These are phyloP conservation scores for Thinocorus orbignyianus DNA, from an alignment of 2,113 vertebrate genomes.

Conservation along the genomic window DNA sequence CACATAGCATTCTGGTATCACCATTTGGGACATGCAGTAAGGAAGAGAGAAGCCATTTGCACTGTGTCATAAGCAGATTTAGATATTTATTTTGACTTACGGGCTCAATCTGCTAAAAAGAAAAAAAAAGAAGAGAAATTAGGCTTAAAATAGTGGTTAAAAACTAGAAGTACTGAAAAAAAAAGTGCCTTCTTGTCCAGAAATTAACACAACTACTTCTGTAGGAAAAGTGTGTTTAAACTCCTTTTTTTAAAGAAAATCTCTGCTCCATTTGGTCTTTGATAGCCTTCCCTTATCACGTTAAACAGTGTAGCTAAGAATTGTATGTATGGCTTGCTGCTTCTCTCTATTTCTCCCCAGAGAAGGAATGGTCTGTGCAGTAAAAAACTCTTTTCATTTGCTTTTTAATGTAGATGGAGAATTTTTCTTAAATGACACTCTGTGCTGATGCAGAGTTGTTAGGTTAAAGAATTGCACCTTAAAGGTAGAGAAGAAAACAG, in stretches of 20 bases:
- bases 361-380: not conserved
- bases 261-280: not conserved
- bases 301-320: not conserved
- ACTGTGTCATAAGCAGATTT: not conserved
- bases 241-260: not conserved
- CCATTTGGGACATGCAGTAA: not conserved
- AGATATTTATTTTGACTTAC: not conserved
- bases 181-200: not conserved
- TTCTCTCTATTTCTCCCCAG: not conserved
- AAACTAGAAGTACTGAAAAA: not conserved
- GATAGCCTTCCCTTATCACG: not conserved
- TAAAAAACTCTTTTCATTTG: not conserved
- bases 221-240: not conserved
- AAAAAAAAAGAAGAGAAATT: not conserved
- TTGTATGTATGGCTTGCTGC: not conserved
- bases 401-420: not conserved
- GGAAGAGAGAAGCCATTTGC: conserved; percentile 7
- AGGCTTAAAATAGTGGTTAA: not conserved
- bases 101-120: not conserved
- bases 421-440: not conserved
- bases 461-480: not conserved
- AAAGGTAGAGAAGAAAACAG: not conserved
- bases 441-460: not conserved
- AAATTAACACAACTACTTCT: not conserved
- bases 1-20: conserved; percentile 12